phyloP scores from a whole-genome alignment of 1,140 invertebrate species.

The Matsumurasca onukii region DNA sequence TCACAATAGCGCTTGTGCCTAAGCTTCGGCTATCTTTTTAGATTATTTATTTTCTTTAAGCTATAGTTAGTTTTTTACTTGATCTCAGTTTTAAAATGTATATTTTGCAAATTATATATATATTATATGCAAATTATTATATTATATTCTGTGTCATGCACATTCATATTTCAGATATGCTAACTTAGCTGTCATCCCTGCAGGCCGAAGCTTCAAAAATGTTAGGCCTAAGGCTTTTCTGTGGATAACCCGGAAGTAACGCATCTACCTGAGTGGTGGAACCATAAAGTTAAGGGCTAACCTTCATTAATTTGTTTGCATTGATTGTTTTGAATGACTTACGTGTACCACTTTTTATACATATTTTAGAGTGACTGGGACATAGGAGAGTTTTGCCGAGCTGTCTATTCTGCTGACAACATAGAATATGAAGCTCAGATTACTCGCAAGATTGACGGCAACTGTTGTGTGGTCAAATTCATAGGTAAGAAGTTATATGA shows the following conservation, averaged over 20 bases:
- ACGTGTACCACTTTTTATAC: neutral
- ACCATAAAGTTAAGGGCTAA: neutral
- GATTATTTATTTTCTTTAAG: too few relatives aligned
- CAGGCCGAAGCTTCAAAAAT: neutral
- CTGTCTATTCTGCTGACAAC: slow-evolving; percentile 68
- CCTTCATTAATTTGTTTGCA: neutral
- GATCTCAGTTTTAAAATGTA: too few relatives aligned
- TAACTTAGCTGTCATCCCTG: too few relatives aligned
- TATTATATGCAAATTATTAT: too few relatives aligned
- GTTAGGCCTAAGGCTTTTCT: neutral
- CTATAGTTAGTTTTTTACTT: too few relatives aligned
- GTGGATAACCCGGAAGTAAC: neutral
- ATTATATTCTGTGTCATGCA: too few relatives aligned
- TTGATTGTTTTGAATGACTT: neutral
- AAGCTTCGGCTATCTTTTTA: too few relatives aligned
- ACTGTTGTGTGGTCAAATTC: slow-evolving; percentile 33
- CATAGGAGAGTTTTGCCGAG: slow-evolving; percentile 65
- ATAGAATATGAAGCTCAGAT: slow-evolving; percentile 73
- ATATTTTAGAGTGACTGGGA: slow-evolving; percentile 54
- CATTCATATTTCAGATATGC: too few relatives aligned
- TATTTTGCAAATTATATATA: too few relatives aligned
- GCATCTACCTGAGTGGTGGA: too few relatives aligned
- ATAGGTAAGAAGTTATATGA: too few relatives aligned
- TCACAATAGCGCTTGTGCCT: too few relatives aligned
- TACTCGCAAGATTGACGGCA: slow-evolving; percentile 57